These are phyloP conservation scores for Sciurus niger DNA, from an alignment of 2,113 vertebrate genomes.

Conservation along the genomic window DNA sequence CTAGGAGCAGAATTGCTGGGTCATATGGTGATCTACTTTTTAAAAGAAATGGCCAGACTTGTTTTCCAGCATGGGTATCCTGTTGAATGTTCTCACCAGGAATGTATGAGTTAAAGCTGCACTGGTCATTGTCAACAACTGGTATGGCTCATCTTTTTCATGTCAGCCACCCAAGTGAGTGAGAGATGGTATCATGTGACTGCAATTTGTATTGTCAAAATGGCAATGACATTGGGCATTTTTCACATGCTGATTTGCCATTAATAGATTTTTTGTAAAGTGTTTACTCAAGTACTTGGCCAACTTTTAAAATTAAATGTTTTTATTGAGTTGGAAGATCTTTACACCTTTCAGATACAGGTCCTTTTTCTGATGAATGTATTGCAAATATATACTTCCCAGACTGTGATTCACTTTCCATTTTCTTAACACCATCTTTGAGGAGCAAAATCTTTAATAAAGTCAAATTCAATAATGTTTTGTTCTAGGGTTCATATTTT, in stretches of 20 bases:
- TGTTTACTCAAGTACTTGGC: not conserved
- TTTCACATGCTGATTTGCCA: not conserved
- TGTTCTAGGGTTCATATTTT: not conserved
- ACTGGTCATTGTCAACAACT: not conserved
- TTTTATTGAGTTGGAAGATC: not conserved
- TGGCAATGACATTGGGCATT: not conserved
- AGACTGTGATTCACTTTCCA: not conserved
- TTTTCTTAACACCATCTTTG: not conserved
- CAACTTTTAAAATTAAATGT: not conserved
- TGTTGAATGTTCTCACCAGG: not conserved
- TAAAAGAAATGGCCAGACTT: not conserved
- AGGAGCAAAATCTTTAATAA: not conserved
- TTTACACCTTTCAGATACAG: not conserved
- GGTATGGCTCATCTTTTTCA: not conserved
- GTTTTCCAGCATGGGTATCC: not conserved
- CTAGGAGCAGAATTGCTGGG: not conserved
- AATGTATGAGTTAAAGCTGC: not conserved
- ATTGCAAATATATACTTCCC: not conserved
- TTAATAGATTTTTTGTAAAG: not conserved
- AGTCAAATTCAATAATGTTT: not conserved
- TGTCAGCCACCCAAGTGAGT: not conserved
- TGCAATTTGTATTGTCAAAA: not conserved
- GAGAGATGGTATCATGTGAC: not conserved
- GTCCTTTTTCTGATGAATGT: not conserved
- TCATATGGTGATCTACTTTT: not conserved